Conservation (phyloP, 2,113 vertebrate species). For the Acrocephalus kingi region DNA sequence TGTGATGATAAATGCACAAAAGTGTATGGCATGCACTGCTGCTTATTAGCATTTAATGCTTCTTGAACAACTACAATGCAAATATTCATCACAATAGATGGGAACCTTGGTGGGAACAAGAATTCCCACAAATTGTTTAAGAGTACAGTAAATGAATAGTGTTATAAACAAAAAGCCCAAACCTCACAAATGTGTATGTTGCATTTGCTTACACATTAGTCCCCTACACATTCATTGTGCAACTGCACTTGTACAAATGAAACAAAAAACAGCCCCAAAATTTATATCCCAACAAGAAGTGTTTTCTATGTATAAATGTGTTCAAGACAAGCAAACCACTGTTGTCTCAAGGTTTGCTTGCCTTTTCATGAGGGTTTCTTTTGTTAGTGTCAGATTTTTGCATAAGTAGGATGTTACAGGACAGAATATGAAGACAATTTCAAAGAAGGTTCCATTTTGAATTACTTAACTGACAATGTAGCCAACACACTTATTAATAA, state of each 20-base stretch:
- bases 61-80: constrained; percentile 67
- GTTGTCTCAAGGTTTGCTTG: not conserved
- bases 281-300: not conserved
- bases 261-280: not conserved
- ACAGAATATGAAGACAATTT: not conserved
- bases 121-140: constrained; percentile 62
- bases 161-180: constrained; percentile 34
- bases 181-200: not conserved
- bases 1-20: constrained; percentile 39
- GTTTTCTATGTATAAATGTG: not conserved
- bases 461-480: not conserved
- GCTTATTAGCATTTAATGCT: constrained; percentile 54
- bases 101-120: constrained; percentile 51
- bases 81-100: constrained; percentile 57
- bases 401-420: not conserved
- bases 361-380: not conserved
- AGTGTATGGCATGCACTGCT: not conserved
- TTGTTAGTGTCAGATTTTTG: not conserved
- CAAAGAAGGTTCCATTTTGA: not conserved
- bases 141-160: constrained; percentile 54
- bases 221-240: not conserved
- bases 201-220: not conserved
- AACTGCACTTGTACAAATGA: not conserved
- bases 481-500: not conserved
- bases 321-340: not conserved